Evolutionary conservation across 2,113 vertebrate genomes (phyloP), one percentile per base, ranked within the genome.

Genomic region (Tinamus guttatus): DNA sequence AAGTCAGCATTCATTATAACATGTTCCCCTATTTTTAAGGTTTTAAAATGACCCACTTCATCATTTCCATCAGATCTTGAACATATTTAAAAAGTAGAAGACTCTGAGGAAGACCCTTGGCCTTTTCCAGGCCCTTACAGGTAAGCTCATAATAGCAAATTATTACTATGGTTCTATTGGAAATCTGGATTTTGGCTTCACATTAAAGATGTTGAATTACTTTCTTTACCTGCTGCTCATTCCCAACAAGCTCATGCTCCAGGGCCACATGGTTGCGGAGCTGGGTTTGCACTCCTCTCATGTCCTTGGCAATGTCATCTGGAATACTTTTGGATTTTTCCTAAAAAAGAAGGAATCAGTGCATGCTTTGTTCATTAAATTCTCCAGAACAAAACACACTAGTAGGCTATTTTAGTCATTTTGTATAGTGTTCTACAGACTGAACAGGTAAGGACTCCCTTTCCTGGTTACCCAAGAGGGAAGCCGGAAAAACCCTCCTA

Each of bases 311-410:
- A 90, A 99, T 93, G 18, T 97, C 98, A 68, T 98, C 98, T 52
- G 98, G 98, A 96, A 99, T 98, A 90, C 98, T 98, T 80, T 98
- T 98, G 68, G 97, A 95, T 83, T 98, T 98, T 85, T 99, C 99
- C 99, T 99, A 85, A 28, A 73, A 85, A 18, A 34, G 20, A 78
- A 32, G 18, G 60, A 84, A 79, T 89, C 5, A 69, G 24, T 76
- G 24, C 68, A 86, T 76, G 8, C 16, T 73, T 84, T 81, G 17
- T 32, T 12, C 43, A 69, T 15, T 89, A 70, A 65, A 40, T 7
- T 0, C 10, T 51, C 73, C 32, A 25, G 71, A 84, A 19, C 11
- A 83, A 75, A 81, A 84, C 20, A 82, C 13, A 43, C 6, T 38
- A 59, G 58, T 59, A 67, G 11, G 9, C 34, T 25, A 38, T 60